phyloP scores from a whole-genome alignment of 2,113 vertebrate species.

The Tinamus guttatus region DNA sequence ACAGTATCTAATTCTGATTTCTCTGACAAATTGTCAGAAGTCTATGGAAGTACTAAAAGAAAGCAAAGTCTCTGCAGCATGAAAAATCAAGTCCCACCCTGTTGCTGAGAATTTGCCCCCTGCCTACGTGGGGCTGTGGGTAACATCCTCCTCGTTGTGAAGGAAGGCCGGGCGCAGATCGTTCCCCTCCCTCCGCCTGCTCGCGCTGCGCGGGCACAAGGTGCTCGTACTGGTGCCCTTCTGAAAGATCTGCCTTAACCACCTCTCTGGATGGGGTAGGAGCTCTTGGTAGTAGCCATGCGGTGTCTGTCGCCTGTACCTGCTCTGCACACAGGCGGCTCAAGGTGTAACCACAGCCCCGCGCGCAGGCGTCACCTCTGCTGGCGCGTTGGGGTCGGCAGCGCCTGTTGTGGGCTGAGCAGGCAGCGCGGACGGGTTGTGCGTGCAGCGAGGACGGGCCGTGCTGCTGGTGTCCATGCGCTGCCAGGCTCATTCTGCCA shows the following conservation, averaged over 20 bases:
- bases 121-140: no score
- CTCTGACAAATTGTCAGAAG: no score
- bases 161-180: no score
- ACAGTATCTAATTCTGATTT: neutral
- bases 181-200: no score
- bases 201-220: neutral
- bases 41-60: no score
- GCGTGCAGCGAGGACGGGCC: neutral
- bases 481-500: constrained; percentile 3
- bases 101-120: no score
- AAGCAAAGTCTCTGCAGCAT: no score
- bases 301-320: neutral
- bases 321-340: neutral
- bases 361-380: fast-evolving
- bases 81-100: no score
- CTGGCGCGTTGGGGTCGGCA: neutral
- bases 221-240: neutral
- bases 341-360: no score
- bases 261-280: fast-evolving
- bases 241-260: neutral
- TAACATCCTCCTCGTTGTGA: no score
- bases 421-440: neutral
- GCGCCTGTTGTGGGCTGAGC: fast-evolving
- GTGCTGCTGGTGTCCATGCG: neutral
- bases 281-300: fast-evolving